Evolutionary conservation across 2,797 vertebrate species (phyloP).

Genomic region (Urocyon cinereoargenteus): DNA sequence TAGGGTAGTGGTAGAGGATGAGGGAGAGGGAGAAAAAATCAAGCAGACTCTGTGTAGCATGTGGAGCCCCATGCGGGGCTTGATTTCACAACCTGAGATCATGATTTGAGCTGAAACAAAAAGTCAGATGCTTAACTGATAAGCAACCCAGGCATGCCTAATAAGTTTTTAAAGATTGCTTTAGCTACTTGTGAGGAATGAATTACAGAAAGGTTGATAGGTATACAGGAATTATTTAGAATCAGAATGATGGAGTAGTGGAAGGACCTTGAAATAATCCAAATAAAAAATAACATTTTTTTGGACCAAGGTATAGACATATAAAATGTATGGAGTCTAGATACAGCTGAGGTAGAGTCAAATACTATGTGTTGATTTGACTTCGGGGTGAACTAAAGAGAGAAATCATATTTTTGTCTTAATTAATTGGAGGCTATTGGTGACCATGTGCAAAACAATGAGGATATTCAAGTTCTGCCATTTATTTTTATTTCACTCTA

Average conservation of each 20-base stretch:
- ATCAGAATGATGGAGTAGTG: not conserved
- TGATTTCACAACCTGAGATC: no score
- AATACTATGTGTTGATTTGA: not conserved
- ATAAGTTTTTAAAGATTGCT: not conserved
- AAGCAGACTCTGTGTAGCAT: not conserved
- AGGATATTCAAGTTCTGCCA: not conserved
- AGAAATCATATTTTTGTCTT: not conserved
- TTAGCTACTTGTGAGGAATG: not conserved
- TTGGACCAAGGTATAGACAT: not conserved
- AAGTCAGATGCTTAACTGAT: no score
- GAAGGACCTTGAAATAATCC: not conserved
- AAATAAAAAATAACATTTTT: not conserved
- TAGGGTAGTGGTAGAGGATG: not conserved
- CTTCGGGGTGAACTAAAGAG: not conserved
- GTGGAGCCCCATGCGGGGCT: no score
- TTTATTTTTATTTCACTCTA: constrained; percentile 21
- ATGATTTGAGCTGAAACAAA: no score
- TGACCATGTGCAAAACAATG: not conserved
- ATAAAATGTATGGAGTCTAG: not conserved
- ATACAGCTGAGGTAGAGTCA: not conserved
- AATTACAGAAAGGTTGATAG: not conserved
- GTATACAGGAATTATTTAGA: not conserved
- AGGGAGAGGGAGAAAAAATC: not conserved
- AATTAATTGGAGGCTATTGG: not conserved
- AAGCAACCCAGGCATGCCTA: not conserved